phyloP scores from a whole-genome alignment of 2,888 invertebrate genomes.

The Diplazon laetatorius region DNA sequence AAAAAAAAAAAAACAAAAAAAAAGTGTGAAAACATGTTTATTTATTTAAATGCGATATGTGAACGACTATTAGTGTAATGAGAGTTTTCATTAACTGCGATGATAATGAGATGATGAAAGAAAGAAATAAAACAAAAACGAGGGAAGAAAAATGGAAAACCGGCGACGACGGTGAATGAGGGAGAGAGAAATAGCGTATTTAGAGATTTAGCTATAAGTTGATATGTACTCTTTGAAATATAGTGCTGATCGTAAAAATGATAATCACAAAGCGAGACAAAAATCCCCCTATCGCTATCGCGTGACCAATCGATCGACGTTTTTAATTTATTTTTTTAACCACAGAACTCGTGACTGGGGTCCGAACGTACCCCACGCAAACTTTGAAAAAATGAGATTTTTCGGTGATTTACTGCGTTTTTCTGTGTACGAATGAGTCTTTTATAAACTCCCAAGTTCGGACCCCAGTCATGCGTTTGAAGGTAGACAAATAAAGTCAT shows the following conservation, averaged over 20 bases:
- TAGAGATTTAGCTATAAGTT: conserved; percentile 69
- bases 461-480: too few species aligned
- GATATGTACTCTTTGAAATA: conserved; percentile 72
- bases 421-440: too few species aligned
- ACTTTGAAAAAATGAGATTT: too few species aligned
- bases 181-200: conserved; percentile 33
- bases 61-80: conserved; percentile 34
- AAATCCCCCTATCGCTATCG: conserved; percentile 9
- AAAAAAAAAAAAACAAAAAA: too few species aligned
- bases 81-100: conserved; percentile 32
- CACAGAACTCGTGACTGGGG: too few species aligned
- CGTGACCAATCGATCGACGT: conserved; percentile 22
- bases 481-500: too few species aligned
- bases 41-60: conserved; percentile 32
- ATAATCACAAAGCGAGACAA: conserved; percentile 33
- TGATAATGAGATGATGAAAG: conserved; percentile 4
- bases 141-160: not conserved
- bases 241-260: conserved; percentile 68
- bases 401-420: too few species aligned
- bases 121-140: too few species aligned
- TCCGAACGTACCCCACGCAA: too few species aligned
- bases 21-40: conserved; percentile 18
- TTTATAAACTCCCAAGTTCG: too few species aligned
- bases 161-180: not conserved
- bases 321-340: conserved; percentile 2